Evolutionary conservation across 2,113 vertebrate genomes (phyloP).

Genomic region (Myrmophylax atrothorax): DNA sequence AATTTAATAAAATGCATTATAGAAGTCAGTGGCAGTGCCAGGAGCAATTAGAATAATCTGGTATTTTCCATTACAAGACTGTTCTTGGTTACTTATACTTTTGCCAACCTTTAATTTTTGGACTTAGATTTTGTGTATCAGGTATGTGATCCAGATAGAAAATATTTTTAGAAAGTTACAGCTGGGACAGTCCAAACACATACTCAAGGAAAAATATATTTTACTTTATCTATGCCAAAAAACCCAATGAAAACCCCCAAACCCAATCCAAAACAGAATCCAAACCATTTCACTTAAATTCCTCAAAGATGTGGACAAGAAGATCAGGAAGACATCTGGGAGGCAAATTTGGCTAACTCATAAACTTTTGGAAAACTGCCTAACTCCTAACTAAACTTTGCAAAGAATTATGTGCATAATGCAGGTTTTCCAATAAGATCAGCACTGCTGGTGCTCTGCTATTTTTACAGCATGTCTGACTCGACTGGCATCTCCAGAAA

Average conservation of each 20-base stretch:
- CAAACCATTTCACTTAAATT: neutral
- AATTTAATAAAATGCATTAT: conserved; percentile 8
- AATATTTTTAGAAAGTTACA: conserved; percentile 45
- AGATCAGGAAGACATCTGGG: neutral
- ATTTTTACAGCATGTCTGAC: neutral
- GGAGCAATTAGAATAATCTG: conserved; percentile 4
- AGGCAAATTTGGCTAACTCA: neutral
- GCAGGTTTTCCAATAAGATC: neutral
- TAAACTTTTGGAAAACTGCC: neutral
- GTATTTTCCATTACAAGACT: conserved; percentile 7
- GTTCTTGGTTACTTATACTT: neutral
- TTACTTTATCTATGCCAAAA: neutral
- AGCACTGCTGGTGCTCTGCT: neutral
- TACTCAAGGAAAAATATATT: neutral
- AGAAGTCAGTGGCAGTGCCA: neutral
- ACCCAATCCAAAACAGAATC: neutral
- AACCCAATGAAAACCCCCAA: neutral
- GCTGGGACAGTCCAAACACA: neutral
- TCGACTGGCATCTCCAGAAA: neutral
- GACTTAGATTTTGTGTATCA: conserved; percentile 7
- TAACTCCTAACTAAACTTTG: neutral
- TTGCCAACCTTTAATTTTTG: conserved; percentile 36
- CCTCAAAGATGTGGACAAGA: neutral
- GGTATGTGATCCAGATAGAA: conserved; percentile 11
- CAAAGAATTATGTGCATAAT: neutral